A percentile compares a stretch with the other conserved stretches of the same genome.
Conservation (phyloP, 2,113 vertebrate species). For the Ondatra zibethicus region DNA sequence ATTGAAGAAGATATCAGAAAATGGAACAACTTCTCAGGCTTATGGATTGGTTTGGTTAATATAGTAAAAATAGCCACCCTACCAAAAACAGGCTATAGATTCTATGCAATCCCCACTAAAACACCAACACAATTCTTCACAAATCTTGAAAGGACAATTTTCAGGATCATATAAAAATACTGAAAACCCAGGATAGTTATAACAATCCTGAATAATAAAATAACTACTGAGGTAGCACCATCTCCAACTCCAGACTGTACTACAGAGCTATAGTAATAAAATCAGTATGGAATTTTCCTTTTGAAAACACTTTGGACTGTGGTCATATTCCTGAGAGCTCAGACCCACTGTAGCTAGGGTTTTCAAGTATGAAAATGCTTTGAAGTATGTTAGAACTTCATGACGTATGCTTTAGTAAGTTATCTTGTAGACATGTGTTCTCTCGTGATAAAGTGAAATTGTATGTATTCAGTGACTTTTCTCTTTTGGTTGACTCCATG, state of each 20-base stretch:
- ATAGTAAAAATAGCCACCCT: not conserved
- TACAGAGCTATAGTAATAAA: not conserved
- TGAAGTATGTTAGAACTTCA: not conserved
- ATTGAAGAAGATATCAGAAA: not conserved
- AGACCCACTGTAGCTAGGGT: not conserved
- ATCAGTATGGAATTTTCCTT: not conserved
- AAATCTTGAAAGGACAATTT: not conserved
- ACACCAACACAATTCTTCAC: not conserved
- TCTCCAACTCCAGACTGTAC: not conserved
- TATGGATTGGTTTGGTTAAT: not conserved
- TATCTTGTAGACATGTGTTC: not conserved
- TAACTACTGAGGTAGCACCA: not conserved
- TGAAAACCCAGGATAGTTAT: not conserved
- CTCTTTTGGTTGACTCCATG: not conserved
- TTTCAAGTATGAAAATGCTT: not conserved
- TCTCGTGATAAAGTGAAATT: not conserved
- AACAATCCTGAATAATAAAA: not conserved
- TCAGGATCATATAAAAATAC: too few relatives aligned
- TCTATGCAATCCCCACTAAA: not conserved
- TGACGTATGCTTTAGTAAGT: not conserved
- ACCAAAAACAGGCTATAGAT: not conserved
- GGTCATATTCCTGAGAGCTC: not conserved
- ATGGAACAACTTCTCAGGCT: not conserved
- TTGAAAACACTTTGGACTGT: not conserved
- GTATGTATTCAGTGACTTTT: not conserved